phyloP scores from a whole-genome alignment of 2,797 vertebrate species.

The Masticophis lateralis region DNA sequence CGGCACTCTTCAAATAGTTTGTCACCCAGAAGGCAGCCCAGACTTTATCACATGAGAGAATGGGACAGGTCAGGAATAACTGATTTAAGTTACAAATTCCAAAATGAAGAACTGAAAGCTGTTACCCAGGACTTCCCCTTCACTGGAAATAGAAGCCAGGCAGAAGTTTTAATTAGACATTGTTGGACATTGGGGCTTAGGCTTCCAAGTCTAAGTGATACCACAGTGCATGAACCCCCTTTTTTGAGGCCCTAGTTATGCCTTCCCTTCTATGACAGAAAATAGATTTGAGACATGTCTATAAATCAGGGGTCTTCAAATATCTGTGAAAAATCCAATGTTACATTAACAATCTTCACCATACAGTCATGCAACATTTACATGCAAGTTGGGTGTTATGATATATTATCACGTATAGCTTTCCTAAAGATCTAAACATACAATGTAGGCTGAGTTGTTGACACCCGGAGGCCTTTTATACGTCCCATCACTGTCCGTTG shows the following conservation, averaged over 20 bases:
- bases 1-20: not conserved
- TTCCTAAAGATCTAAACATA: slow-evolving; percentile 69
- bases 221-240: not conserved
- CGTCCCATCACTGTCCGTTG: slow-evolving; percentile 87
- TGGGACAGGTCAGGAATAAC: not conserved
- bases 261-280: not conserved
- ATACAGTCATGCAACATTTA: slow-evolving; percentile 9
- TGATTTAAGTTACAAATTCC: not conserved
- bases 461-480: slow-evolving; percentile 94
- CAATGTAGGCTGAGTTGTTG: slow-evolving; percentile 96
- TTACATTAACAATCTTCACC: slow-evolving; percentile 2
- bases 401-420: not conserved
- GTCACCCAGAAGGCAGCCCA: not conserved
- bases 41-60: not conserved
- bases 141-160: not conserved
- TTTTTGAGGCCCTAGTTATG: not conserved
- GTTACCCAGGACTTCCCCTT: not conserved
- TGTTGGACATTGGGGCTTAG: not conserved
- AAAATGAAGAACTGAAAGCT: not conserved
- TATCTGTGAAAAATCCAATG: not conserved
- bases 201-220: not conserved
- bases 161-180: not conserved
- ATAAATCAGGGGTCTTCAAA: not conserved
- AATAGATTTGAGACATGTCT: not conserved
- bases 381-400: not conserved